Evolutionary conservation across 2,888 invertebrate species (phyloP), one percentile per base, ranked within the genome.

Genomic region (Alloscopus bannaensis): DNA sequence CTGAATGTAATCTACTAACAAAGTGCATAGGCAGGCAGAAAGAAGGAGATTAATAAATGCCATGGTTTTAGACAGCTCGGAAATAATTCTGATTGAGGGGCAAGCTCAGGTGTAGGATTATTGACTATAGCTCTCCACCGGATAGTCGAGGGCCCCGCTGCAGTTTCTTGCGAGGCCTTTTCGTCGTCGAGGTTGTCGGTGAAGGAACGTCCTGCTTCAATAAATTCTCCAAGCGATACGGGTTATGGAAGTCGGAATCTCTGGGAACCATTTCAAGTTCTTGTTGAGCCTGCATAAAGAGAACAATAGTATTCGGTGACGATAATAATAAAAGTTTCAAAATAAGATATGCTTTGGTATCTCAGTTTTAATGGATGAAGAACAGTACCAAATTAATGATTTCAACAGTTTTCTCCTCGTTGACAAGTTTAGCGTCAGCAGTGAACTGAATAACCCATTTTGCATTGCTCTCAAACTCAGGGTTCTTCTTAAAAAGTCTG

Each of bases 181-280:
- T 84, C 0, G 84, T 84, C 0, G 80, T 80, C 3, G 81, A 80
- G 0, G 78, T 75, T n/a, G 75, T 72, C 0, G 82, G 72, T 0
- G 83, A 71, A 0, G 76, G 65, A 3, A 36, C 42, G 40, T 81
- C 75, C 18, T 79, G 66, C 13, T 72, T 57, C n/a, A 80, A 50
- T 18, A 72, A 52, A 26, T 78, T 80, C 28, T 71, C 70, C 22
- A 66, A 45, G 47, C 82, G 81, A 65, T 84, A 84, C 0, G 84
- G 84, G 75, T 84, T 84, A 22, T 81, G 80, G 60, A 82, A 84
- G 42, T 84, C 80, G 0, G 82, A 69, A 28, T 83, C 80, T 52
- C 65, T 84, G 3, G 83, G 83, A 47, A 84, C 71, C 55, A 84
- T 77, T 26, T 81, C 80, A 1, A 84, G 42, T 70, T 84, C 84